Evolutionary conservation across 2,113 vertebrate genomes (phyloP).

Genomic region (Halcyon senegalensis): DNA sequence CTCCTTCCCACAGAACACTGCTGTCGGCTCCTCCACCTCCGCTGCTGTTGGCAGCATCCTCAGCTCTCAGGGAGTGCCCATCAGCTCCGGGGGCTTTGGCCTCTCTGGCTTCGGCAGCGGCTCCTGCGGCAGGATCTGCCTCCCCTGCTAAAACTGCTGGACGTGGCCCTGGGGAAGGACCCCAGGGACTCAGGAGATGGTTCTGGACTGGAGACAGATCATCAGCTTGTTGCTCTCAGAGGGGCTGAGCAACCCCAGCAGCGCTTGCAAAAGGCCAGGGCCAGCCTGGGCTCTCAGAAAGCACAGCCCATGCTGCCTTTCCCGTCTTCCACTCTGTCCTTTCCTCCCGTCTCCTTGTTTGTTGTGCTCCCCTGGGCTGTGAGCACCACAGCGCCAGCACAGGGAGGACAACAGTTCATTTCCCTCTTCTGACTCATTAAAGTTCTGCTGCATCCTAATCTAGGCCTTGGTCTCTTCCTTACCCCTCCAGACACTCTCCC

Average conservation of each 20-base stretch:
- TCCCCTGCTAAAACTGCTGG: background rate
- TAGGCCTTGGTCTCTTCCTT: no score
- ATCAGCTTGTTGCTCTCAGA: rapidly evolving
- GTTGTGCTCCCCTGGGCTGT: background rate
- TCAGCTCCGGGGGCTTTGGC: background rate
- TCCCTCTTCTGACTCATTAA: no score
- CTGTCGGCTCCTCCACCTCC: background rate
- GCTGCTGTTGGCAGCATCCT: background rate
- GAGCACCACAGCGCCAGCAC: rapidly evolving
- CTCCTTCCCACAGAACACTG: no score
- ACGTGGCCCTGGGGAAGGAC: rapidly evolving
- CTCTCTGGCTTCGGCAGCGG: background rate
- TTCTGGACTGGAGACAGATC: rapidly evolving
- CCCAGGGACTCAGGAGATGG: background rate
- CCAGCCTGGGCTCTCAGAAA: background rate
- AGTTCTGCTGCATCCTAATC: no score
- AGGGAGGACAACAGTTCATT: background rate
- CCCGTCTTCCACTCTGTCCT: background rate
- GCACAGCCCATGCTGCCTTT: background rate
- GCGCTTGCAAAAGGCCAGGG: rapidly evolving
- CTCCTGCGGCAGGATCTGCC: background rate
- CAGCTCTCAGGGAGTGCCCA: background rate
- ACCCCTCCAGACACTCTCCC: no score
- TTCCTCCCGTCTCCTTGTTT: background rate
- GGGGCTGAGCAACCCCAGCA: background rate